Evolutionary conservation across 2,113 vertebrate species (phyloP), one percentile per base, ranked within the genome.

Genomic region (Piliocolobus tephrosceles): DNA sequence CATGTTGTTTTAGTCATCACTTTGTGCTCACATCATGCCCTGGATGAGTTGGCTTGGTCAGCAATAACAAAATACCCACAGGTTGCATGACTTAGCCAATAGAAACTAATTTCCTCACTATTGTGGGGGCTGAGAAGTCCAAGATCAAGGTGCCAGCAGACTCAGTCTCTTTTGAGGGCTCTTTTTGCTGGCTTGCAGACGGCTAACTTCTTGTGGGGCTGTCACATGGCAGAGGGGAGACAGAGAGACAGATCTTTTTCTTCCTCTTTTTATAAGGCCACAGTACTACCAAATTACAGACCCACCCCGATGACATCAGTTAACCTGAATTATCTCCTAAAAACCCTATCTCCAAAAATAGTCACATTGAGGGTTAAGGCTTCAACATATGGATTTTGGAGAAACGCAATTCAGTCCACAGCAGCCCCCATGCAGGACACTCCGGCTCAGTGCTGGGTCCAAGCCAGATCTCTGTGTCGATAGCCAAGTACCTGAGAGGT

Each of bases 401-500:
- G 47, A 68, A 81, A 72, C 4, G 55, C 12, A 32, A 27, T 52
- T 55, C 52, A n/a, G 40, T 52, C 35, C 40, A 5, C 27, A 50
- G 58, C 61, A 32, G 27, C 38, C 16, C 35, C 20, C 43, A 5
- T 18, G 70, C 52, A 73, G 76, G 76, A 61, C 57, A 78, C 55
- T 87, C 55, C 4, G 45, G 43, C 73, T 83, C 32, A n/a, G 55
- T n/a, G 52, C 79, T 94, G 94, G 93, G 55, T 76, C 23, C 14
- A 7, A n/a, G 96, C 96, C 88, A 94, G 91, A 83, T 76, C 61
- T 82, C 95, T 55, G 32, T 55, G 75, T 55, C n/a, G 13, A 89
- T 91, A 66, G 83, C 96, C 94, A 93, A 80, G 79, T 81, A 97
- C 95, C 95, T 90, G 93, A 88, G 70, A 91, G 93, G 81, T 91